Evolutionary conservation across 2,113 vertebrate species (phyloP).

Genomic region (Corythoichthys intestinalis): DNA sequence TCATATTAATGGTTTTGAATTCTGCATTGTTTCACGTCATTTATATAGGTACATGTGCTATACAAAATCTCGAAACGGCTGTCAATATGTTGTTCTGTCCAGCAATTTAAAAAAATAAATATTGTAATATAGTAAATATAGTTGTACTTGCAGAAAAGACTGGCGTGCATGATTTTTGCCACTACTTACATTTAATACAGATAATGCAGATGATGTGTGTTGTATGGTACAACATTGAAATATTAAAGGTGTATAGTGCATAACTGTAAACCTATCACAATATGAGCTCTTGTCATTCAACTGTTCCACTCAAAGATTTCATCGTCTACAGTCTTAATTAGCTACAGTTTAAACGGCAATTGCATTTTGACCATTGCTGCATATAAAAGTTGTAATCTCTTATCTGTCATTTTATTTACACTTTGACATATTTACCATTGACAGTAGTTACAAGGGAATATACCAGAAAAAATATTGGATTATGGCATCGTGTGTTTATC

Average conservation of each 20-base stretch:
- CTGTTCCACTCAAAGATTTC: not conserved
- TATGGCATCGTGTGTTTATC: not conserved
- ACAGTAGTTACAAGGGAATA: not conserved
- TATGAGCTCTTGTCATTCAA: too few species aligned
- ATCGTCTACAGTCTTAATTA: not conserved
- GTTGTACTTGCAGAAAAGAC: too few species aligned
- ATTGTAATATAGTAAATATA: too few species aligned
- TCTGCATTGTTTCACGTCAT: too few species aligned
- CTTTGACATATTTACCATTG: not conserved
- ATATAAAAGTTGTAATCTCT: too few species aligned
- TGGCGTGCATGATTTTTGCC: too few species aligned
- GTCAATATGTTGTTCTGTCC: too few species aligned
- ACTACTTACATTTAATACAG: not conserved
- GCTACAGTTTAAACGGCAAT: not conserved
- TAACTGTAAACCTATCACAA: not conserved
- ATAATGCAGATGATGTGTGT: not conserved
- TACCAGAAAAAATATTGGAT: not conserved
- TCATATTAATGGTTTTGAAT: too few species aligned
- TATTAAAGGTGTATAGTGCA: too few species aligned
- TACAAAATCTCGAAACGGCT: too few species aligned
- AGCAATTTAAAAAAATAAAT: too few species aligned
- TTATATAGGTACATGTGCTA: too few species aligned
- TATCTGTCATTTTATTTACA: not conserved
- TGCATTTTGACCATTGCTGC: not conserved
- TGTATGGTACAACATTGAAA: not conserved